These are phyloP conservation scores for Microplitis manilae DNA, from an alignment of 2,888 invertebrate genomes.

Conservation along the genomic window DNA sequence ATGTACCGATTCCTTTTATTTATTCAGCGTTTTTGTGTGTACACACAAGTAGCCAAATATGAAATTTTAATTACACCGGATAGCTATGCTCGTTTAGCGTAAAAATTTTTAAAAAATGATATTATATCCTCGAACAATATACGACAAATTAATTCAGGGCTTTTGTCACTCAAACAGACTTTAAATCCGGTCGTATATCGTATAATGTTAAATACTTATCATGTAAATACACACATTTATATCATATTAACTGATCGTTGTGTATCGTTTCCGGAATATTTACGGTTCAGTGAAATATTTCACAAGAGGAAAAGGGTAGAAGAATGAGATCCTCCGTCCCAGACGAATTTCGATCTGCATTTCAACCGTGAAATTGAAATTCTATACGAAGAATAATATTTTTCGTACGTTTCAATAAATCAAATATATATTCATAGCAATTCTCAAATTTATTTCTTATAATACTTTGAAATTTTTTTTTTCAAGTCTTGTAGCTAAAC, in stretches of 20 bases:
- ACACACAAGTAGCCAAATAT: neutral
- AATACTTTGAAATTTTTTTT: neutral
- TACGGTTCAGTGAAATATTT: slow-evolving; percentile 13
- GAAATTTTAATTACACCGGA: slow-evolving; percentile 19
- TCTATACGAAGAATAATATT: slow-evolving; percentile 13
- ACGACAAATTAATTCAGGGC: slow-evolving; percentile 9
- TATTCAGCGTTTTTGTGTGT: neutral
- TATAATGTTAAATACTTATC: neutral
- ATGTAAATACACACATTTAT: slow-evolving; percentile 6
- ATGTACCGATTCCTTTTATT: neutral
- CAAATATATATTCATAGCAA: slow-evolving; percentile 1
- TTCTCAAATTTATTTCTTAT: neutral
- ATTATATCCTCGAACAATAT: slow-evolving; percentile 22
- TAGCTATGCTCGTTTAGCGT: slow-evolving; percentile 5
- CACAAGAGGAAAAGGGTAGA: neutral
- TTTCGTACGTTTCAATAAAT: neutral
- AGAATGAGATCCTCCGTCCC: neutral
- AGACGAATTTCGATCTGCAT: neutral
- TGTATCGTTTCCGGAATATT: slow-evolving; percentile 29
- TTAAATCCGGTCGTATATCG: slow-evolving; percentile 20
- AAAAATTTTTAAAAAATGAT: slow-evolving; percentile 27
- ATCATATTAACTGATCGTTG: neutral
- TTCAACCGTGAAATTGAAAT: slow-evolving; percentile 16
- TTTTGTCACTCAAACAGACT: slow-evolving; percentile 21
- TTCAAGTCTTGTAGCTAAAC: neutral